Percentiles rank a stretch among this genome's conserved stretches.
Evolutionary conservation across 2,888 invertebrate genomes (phyloP).

Genomic region (Anoplius nigerrimus): DNA sequence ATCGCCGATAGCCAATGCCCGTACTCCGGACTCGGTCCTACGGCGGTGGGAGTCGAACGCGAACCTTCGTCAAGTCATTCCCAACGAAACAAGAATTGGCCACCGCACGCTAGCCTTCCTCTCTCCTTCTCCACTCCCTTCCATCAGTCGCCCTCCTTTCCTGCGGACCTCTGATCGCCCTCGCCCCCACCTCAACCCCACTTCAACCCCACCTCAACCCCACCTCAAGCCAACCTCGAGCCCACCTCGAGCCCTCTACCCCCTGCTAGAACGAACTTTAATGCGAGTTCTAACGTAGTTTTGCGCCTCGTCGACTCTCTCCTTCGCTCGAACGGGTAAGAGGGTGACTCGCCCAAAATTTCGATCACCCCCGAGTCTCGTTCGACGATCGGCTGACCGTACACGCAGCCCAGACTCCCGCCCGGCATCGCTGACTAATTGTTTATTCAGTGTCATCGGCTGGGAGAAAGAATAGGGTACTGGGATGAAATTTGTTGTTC

Average conservation of each 20-base stretch:
- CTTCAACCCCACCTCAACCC: no score
- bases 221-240: background rate
- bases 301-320: conserved; percentile 41
- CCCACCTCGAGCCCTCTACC: conserved; percentile 14
- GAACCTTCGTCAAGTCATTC: conserved; percentile 66
- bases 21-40: background rate
- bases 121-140: background rate
- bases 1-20: conserved; percentile 54
- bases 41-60: conserved; percentile 48
- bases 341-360: no score
- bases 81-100: conserved; percentile 42
- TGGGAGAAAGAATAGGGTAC: no score
- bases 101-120: background rate
- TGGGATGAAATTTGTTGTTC: no score
- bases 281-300: conserved; percentile 57
- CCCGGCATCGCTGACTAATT: no score
- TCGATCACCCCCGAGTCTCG: no score
- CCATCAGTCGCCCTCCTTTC: background rate
- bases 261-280: conserved; percentile 39
- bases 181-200: no score
- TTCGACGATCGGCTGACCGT: no score
- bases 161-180: background rate
- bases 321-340: conserved; percentile 22
- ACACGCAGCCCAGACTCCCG: background rate
- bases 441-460: no score